Evolutionary conservation across 2,797 vertebrate genomes (phyloP).

Genomic region (Crenichthys baileyi): DNA sequence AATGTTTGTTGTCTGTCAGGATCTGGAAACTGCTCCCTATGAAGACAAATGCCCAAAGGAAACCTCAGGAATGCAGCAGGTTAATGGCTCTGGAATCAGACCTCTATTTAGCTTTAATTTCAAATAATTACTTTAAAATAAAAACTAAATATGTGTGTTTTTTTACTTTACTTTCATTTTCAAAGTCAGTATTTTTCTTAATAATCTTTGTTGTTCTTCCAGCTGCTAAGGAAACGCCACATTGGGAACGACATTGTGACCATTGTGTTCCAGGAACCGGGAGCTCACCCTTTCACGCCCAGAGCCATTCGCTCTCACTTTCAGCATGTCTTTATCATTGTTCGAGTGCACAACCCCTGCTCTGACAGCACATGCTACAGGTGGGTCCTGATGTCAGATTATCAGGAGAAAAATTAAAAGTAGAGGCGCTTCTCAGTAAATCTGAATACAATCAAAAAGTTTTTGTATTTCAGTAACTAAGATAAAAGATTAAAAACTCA

Average conservation of each 20-base stretch:
- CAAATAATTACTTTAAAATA: constrained; percentile 1
- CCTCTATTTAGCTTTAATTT: constrained; percentile 7
- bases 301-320: constrained; percentile 96
- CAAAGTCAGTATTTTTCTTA: constrained; percentile 3
- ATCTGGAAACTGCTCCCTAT: constrained; percentile 28
- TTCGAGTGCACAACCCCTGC: constrained; percentile 91
- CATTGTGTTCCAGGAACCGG: constrained; percentile 98
- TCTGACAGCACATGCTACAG: constrained; percentile 95
- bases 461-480: background rate
- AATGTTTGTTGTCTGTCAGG: constrained; percentile 5
- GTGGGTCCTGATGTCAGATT: constrained; percentile 66
- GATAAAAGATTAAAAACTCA: background rate
- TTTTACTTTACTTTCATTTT: constrained; percentile 15
- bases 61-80: constrained; percentile 10
- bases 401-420: background rate
- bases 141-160: background rate
- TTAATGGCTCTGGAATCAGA: constrained; percentile 14
- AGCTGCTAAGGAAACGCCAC: constrained; percentile 94
- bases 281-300: constrained; percentile 94
- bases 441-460: no score
- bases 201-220: constrained; percentile 16
- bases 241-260: constrained; percentile 99
- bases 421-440: background rate
- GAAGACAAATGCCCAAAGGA: constrained; percentile 6
- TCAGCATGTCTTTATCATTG: constrained; percentile 96